Percentiles rank a stretch among this genome's conserved stretches.
Evolutionary conservation across 30 jellyfish, hydroid and myxozoan genomes (phyloP).

Genomic region (Aurelia sp.): DNA sequence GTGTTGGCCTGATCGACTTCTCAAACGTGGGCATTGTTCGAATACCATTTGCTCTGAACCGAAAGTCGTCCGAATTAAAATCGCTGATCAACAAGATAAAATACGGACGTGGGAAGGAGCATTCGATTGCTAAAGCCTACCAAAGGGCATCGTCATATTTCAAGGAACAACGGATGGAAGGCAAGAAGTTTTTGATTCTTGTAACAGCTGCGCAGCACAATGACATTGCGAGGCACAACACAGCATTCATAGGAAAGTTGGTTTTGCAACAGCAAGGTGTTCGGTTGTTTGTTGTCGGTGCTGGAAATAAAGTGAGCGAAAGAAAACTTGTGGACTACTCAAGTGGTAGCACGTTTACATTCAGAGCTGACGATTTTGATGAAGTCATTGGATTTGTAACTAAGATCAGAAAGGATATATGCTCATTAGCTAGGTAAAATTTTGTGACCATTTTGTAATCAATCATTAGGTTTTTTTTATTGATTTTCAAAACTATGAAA

Average conservation of each 20-base stretch:
- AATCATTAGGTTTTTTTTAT: no score
- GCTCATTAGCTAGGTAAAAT: slow-evolving; percentile 38
- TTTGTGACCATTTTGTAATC: neutral
- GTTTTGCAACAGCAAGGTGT: slow-evolving; percentile 50
- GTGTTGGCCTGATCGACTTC: slow-evolving; percentile 64
- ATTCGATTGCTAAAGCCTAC: slow-evolving; percentile 47
- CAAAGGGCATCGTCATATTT: slow-evolving; percentile 25
- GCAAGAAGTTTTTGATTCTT: slow-evolving; percentile 61
- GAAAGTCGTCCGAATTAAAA: slow-evolving; percentile 26
- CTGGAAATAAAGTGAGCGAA: slow-evolving; percentile 57
- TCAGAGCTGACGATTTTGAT: slow-evolving; percentile 59
- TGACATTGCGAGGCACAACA: neutral
- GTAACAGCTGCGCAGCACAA: slow-evolving; percentile 64
- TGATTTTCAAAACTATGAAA: no score
- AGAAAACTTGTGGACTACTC: slow-evolving; percentile 35
- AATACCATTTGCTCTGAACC: slow-evolving; percentile 31
- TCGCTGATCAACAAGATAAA: slow-evolving; percentile 15
- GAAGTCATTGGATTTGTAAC: slow-evolving; percentile 71
- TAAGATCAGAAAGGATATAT: slow-evolving; percentile 46
- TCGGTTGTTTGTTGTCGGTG: slow-evolving; percentile 62
- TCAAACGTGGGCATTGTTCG: slow-evolving; percentile 24
- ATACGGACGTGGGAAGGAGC: slow-evolving; percentile 43
- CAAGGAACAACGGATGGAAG: neutral
- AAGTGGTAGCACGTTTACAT: slow-evolving; percentile 27
- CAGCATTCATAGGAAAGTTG: slow-evolving; percentile 16